phyloP scores from a whole-genome alignment of 2,797 vertebrate genomes.

The Xyrichtys novacula region DNA sequence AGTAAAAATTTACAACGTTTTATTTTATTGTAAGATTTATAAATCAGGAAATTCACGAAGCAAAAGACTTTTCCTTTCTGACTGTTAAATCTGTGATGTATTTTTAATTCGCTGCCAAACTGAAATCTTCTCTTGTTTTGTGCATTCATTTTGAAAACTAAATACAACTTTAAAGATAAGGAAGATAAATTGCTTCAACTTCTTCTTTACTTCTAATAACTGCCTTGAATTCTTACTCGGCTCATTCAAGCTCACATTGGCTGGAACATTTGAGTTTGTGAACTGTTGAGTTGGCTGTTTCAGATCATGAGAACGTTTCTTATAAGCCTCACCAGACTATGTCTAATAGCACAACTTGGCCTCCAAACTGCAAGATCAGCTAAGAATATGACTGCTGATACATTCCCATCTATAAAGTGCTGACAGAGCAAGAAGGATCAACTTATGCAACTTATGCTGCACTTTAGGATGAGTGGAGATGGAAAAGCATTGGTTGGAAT shows the following conservation, averaged over 20 bases:
- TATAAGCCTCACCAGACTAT: not conserved
- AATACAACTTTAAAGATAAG: not conserved
- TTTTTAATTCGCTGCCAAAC: not conserved
- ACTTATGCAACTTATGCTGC: constrained; percentile 14
- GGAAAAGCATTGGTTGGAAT: too few species aligned
- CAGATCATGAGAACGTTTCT: constrained; percentile 12
- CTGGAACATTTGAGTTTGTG: constrained; percentile 27
- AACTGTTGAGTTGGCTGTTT: constrained; percentile 41
- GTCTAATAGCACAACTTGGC: constrained; percentile 23
- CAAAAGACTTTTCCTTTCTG: too few species aligned
- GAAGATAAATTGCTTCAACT: not conserved
- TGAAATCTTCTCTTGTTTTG: not conserved
- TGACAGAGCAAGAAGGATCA: constrained; percentile 15
- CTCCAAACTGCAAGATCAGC: constrained; percentile 41
- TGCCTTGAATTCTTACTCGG: constrained; percentile 3
- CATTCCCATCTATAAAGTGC: constrained; percentile 16
- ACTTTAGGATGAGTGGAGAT: constrained; percentile 4
- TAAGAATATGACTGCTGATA: constrained; percentile 38
- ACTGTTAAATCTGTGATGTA: not conserved
- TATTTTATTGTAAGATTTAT: too few species aligned
- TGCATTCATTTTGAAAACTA: not conserved
- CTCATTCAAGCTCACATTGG: constrained; percentile 12
- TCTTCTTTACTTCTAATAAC: constrained; percentile 45
- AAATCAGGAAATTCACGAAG: too few species aligned
- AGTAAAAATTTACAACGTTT: too few species aligned